Evolutionary conservation across 2,113 vertebrate genomes (phyloP).

Genomic region (Lamprologus callipterus): DNA sequence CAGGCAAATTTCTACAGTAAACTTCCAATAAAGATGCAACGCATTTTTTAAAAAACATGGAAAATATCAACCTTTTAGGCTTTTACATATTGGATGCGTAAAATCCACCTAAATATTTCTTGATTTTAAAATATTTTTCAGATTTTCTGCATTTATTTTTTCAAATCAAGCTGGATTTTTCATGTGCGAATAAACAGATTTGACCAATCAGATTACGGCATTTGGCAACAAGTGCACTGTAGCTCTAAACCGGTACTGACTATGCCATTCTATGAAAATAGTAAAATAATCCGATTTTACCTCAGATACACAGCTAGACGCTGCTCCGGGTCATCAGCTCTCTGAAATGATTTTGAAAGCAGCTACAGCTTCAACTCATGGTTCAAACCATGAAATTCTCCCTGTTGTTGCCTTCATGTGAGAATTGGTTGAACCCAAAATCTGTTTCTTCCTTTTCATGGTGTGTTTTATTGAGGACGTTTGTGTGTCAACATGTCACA

Average conservation of each 20-base stretch:
- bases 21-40: not conserved
- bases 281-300: not conserved
- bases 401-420: not conserved
- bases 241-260: not conserved
- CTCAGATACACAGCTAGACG: not conserved
- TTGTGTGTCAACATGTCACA: not conserved
- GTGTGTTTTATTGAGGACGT: not conserved
- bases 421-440: not conserved
- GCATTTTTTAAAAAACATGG: fast-evolving
- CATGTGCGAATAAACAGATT: not conserved
- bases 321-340: not conserved
- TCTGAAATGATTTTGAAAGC: not conserved
- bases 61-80: not conserved
- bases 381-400: not conserved
- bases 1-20: not conserved
- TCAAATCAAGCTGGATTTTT: not conserved
- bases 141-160: not conserved
- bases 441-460: not conserved
- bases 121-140: not conserved
- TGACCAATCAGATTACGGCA: not conserved
- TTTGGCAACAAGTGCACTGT: not conserved
- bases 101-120: not conserved
- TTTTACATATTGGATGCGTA: not conserved
- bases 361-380: not conserved
- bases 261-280: not conserved